Base-by-base conservation (phyloP, 2,113 vertebrate genomes). In the Apaloderma vittatum region DNA sequence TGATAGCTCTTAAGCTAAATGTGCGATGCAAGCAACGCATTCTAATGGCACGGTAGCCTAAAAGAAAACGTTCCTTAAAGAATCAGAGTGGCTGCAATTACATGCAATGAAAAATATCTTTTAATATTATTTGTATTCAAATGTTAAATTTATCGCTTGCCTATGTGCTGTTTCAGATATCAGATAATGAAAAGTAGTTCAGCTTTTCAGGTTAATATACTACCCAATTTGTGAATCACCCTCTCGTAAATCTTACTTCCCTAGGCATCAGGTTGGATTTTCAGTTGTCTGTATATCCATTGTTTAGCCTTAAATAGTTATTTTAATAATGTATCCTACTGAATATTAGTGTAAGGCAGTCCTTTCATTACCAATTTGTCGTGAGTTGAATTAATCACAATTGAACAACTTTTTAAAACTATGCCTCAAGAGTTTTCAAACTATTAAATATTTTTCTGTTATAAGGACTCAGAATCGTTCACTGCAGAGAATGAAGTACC, bases 391-490 rank as follows among this genome's bases (percentile, higher is more conserved):
- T 98, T 98, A 98, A 98, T 98, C 96, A 96, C 71, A 97, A 83
- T 92, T 94, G 95, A 98, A 96, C 87, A 98, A 98, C 97, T 98
- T 98, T 98, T 97, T 87, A 96, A 98, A 98, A 97, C 97, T 98
- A 70, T 98, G 82, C 85, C 96, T 98, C 91, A 85, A 98, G 98
- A 98, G 98, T 97, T 98, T 94, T 98, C 93, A 96, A 97, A 94
- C 98, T 97, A 97, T 98, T 98, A 98, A 98, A 98, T 98, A 98
- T 98, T 98, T 98, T 98, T 98, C 97, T 97, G 74, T 98, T 98
- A 93, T 96, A 97, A 98, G 98, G 95, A 95, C 92, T 96, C 72
- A 83, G 98, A 98, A 98, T 98, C 98, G 97, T 98, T 98, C 98
- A 97, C 98, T 98, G 97, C 95, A 96, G 98, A 98, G 98, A 98